Percentiles rank a stretch among this genome's conserved stretches.
phyloP scores from a whole-genome alignment of 2,888 invertebrate species.

The Arenicola marina region DNA sequence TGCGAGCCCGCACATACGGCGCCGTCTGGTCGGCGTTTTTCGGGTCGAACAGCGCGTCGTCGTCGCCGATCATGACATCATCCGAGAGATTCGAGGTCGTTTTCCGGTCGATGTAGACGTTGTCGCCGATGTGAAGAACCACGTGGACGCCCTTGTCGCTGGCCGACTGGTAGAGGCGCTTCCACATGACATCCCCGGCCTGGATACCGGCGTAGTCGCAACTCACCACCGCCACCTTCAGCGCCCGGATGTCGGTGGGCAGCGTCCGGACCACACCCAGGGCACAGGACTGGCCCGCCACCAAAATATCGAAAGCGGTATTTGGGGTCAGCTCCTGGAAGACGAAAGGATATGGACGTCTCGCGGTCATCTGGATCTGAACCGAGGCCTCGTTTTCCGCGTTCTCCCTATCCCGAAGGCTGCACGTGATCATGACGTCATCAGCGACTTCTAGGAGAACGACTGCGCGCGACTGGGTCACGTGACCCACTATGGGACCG shows the following conservation, averaged over 20 bases:
- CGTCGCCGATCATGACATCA: background rate
- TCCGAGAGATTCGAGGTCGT: background rate
- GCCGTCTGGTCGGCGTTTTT: background rate
- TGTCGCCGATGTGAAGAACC: background rate
- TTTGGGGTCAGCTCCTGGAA: too few species aligned
- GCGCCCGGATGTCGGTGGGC: background rate
- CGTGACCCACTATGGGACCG: too few species aligned
- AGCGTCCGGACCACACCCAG: too few species aligned
- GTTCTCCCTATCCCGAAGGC: too few species aligned
- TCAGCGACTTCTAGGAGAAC: too few species aligned
- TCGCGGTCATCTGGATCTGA: too few species aligned
- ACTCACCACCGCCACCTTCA: background rate
- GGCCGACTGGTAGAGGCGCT: background rate
- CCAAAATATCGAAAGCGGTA: too few species aligned
- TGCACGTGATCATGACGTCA: too few species aligned
- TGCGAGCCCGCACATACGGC: background rate
- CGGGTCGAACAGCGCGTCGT: background rate
- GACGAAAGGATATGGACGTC: too few species aligned
- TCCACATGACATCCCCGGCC: background rate
- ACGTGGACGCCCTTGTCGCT: background rate
- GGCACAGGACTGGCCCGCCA: too few species aligned
- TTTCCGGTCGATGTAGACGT: background rate
- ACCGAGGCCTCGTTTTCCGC: too few species aligned
- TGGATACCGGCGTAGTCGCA: background rate
- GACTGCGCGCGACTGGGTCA: too few species aligned